Percentiles rank a stretch among this genome's conserved stretches.
Evolutionary conservation across 2,797 vertebrate genomes (phyloP).

Genomic region (Huso huso): DNA sequence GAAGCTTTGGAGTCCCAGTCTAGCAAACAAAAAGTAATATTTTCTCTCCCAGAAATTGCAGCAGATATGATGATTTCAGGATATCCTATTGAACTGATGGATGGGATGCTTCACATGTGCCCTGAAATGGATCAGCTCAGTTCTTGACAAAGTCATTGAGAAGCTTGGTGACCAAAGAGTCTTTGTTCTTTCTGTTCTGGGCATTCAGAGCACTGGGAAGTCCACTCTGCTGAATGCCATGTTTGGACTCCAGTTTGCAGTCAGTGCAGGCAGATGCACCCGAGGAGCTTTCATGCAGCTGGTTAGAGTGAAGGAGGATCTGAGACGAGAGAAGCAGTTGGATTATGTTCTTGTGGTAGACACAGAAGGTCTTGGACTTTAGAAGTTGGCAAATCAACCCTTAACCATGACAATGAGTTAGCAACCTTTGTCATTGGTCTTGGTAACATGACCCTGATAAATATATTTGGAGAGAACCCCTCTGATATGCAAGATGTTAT

Average conservation of each 20-base stretch:
- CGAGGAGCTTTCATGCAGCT: constrained; percentile 13
- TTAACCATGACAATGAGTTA: constrained; percentile 41
- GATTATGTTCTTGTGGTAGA: constrained; percentile 22
- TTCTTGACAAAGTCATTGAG: constrained; percentile 37
- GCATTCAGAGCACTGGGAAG: constrained; percentile 46
- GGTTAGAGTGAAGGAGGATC: constrained; percentile 30
- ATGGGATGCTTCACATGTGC: constrained; percentile 46
- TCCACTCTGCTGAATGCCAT: constrained; percentile 47
- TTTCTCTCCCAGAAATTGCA: constrained; percentile 31
- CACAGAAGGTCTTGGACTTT: constrained; percentile 45
- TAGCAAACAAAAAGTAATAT: background rate
- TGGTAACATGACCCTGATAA: constrained; percentile 46
- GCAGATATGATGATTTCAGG: constrained; percentile 39
- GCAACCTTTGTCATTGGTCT: constrained; percentile 51
- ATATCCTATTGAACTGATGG: constrained; percentile 40
- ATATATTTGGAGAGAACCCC: constrained; percentile 48
- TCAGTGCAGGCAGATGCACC: too few relatives aligned
- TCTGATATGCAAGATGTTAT: constrained; percentile 51
- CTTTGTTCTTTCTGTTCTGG: constrained; percentile 45
- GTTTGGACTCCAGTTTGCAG: constrained; percentile 35
- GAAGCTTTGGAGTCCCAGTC: constrained; percentile 28
- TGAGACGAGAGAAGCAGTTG: constrained; percentile 32
- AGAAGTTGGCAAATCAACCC: constrained; percentile 27
- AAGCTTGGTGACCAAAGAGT: constrained; percentile 33
- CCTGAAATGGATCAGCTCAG: constrained; percentile 39